Conservation (phyloP, 2,888 invertebrate genomes). For the Rhopalosiphum nymphaeae region DNA sequence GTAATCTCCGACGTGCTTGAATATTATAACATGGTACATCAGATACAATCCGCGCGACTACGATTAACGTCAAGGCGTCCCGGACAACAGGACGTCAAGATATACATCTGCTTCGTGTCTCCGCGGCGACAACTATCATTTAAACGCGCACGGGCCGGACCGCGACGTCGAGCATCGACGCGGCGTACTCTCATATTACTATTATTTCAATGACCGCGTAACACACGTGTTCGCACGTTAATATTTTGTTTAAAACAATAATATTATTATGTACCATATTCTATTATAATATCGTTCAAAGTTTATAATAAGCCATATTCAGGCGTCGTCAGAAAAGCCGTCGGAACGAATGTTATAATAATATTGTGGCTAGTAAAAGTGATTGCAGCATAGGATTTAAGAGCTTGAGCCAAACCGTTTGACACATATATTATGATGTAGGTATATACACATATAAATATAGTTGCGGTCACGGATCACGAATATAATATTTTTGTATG, state of each 20-base stretch:
- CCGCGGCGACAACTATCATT: background rate
- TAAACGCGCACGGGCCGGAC: background rate
- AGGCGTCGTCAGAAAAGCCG: background rate
- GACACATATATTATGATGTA: background rate
- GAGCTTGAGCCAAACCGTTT: background rate
- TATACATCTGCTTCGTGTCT: conserved; percentile 20
- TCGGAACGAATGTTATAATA: background rate
- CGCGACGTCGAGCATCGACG: background rate
- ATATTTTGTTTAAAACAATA: background rate
- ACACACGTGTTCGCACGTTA: background rate
- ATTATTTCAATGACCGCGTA: background rate
- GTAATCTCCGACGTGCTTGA: conserved; percentile 15
- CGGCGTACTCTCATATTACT: background rate
- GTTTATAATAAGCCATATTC: too few species aligned
- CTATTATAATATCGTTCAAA: background rate
- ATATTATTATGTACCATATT: background rate
- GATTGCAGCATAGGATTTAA: background rate
- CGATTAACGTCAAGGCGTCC: background rate
- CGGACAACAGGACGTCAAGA: background rate
- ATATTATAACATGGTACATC: background rate
- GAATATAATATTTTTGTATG: background rate
- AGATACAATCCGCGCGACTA: conserved; percentile 12
- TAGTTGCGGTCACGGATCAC: background rate
- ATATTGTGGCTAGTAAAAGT: background rate
- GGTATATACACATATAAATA: background rate